Conservation (phyloP, 2,888 invertebrate species). For the Acleris cristana region DNA sequence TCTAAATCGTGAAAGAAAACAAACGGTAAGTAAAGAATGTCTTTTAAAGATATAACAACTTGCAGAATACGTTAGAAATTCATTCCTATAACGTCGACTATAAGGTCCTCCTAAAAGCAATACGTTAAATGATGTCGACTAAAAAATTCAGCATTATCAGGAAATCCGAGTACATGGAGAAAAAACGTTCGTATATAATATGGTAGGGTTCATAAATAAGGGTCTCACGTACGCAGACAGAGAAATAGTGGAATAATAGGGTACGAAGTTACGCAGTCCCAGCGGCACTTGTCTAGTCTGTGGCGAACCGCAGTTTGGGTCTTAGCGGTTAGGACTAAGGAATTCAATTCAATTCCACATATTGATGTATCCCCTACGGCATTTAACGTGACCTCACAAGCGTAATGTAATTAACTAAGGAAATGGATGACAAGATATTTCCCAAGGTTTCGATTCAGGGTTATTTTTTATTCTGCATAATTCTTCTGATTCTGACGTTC, state of each 20-base stretch:
- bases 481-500: neutral
- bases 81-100: constrained; percentile 1
- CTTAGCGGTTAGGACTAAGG: constrained; percentile 52
- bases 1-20: too few relatives aligned
- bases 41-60: too few relatives aligned
- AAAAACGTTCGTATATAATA: constrained; percentile 54
- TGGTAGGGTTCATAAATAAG: constrained; percentile 63
- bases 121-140: constrained; percentile 42
- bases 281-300: constrained; percentile 56
- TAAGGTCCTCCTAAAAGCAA: constrained; percentile 3
- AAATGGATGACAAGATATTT: constrained; percentile 9
- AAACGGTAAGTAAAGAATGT: too few relatives aligned
- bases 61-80: neutral
- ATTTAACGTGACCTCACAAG: constrained; percentile 13
- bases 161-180: constrained; percentile 39
- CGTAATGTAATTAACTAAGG: constrained; percentile 10
- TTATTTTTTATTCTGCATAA: too few relatives aligned
- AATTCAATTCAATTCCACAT: constrained; percentile 57
- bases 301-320: constrained; percentile 61
- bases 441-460: neutral
- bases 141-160: constrained; percentile 52
- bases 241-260: constrained; percentile 66
- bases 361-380: constrained; percentile 17
- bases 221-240: constrained; percentile 59
- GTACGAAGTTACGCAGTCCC: constrained; percentile 59